Evolutionary conservation across 2,113 vertebrate genomes (phyloP).

Genomic region (Hipposideros armiger): DNA sequence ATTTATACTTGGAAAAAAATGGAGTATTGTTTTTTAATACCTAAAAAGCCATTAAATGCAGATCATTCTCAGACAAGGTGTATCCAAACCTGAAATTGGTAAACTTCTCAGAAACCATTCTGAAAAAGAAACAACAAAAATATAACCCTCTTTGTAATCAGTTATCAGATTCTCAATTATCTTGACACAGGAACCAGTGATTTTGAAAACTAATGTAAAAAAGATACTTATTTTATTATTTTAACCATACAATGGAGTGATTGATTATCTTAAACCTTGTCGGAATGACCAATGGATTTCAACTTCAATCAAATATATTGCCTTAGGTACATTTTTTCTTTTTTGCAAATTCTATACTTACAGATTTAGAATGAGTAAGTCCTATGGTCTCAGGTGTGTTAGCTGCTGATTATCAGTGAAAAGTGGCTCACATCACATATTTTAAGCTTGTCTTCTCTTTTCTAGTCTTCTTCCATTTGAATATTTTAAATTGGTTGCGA

Average conservation of each 20-base stretch:
- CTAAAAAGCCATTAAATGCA: background rate
- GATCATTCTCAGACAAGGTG: background rate
- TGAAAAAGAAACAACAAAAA: background rate
- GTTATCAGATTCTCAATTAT: conserved; percentile 23
- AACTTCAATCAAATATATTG: background rate
- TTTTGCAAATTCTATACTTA: background rate
- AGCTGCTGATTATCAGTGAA: background rate
- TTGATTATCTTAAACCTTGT: background rate
- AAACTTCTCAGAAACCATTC: background rate
- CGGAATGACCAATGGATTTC: background rate
- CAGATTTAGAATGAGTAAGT: background rate
- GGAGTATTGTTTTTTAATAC: background rate
- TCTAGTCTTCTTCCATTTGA: background rate
- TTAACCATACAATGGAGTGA: background rate
- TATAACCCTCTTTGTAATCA: background rate
- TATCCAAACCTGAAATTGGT: background rate
- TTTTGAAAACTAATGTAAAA: conserved; percentile 14
- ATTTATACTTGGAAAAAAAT: conserved; percentile 29
- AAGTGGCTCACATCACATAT: background rate
- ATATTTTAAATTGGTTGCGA: background rate
- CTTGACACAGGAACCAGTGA: background rate
- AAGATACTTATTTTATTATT: background rate
- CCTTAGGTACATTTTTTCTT: background rate
- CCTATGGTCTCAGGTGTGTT: background rate
- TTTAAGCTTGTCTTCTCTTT: background rate